These are phyloP conservation scores for Tapirus indicus DNA, from an alignment of 2,797 vertebrate genomes.

Conservation along the genomic window DNA sequence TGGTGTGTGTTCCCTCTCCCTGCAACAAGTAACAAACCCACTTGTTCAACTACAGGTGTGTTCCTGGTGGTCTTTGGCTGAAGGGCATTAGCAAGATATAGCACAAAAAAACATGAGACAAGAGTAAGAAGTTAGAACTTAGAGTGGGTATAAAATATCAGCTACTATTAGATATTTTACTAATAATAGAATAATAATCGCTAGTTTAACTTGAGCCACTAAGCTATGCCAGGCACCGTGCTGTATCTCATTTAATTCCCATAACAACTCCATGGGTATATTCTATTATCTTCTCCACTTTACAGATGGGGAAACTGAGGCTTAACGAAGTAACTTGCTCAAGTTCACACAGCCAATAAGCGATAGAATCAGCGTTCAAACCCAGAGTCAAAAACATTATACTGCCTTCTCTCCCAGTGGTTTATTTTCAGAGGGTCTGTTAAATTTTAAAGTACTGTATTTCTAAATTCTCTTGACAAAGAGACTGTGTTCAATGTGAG, in stretches of 20 bases:
- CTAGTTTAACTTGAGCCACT: neutral
- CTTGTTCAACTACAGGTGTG: neutral
- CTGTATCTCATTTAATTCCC: neutral
- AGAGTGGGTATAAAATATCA: neutral
- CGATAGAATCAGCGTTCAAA: neutral
- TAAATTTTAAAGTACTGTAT: neutral
- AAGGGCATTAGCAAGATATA: neutral
- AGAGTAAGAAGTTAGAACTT: neutral
- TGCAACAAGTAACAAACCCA: neutral
- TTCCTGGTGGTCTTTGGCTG: neutral
- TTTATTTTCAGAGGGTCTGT: neutral
- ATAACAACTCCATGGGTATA: neutral
- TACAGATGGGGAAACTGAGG: neutral
- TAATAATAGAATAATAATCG: neutral
- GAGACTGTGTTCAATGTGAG: neutral
- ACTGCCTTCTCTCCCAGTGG: neutral
- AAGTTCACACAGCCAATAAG: neutral
- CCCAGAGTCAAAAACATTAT: neutral
- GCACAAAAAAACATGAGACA: neutral
- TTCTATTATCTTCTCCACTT: neutral
- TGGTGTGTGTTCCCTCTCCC: too few relatives aligned
- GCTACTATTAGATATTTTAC: neutral
- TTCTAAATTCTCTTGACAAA: conserved; percentile 15
- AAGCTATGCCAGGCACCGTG: neutral
- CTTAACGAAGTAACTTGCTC: neutral